Evolutionary conservation across 2,797 vertebrate species (phyloP).

Genomic region (Galago senegalensis): DNA sequence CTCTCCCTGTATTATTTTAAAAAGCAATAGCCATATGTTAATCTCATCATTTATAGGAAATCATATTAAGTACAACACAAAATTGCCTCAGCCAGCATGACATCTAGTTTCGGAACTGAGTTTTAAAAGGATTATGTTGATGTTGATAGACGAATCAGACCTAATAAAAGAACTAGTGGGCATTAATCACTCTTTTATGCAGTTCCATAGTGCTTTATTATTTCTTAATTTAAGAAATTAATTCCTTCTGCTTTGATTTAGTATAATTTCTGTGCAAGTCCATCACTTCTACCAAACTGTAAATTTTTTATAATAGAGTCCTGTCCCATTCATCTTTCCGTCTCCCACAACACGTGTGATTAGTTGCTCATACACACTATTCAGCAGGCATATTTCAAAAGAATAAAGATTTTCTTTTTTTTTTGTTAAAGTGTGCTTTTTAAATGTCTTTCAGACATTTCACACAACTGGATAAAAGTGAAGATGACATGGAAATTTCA

Average conservation of each 20-base stretch:
- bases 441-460: slow-evolving; percentile 90
- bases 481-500: slow-evolving; percentile 90
- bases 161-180: neutral
- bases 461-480: slow-evolving; percentile 88
- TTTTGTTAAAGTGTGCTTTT: neutral
- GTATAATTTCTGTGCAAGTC: neutral
- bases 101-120: neutral
- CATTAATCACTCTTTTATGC: neutral
- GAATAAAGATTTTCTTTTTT: neutral
- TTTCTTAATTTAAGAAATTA: slow-evolving; percentile 17
- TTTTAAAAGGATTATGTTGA: slow-evolving; percentile 37
- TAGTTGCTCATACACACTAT: neutral
- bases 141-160: neutral
- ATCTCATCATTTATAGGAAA: neutral
- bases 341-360: neutral
- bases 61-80: neutral
- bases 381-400: neutral
- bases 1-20: slow-evolving; percentile 12
- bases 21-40: neutral
- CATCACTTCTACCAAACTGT: neutral
- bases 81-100: neutral
- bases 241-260: slow-evolving; percentile 41
- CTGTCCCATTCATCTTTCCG: neutral
- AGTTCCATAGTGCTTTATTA: neutral
- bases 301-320: neutral